These are phyloP conservation scores for Poecilia latipinna DNA, from an alignment of 2,113 vertebrate genomes.

Conservation along the genomic window DNA sequence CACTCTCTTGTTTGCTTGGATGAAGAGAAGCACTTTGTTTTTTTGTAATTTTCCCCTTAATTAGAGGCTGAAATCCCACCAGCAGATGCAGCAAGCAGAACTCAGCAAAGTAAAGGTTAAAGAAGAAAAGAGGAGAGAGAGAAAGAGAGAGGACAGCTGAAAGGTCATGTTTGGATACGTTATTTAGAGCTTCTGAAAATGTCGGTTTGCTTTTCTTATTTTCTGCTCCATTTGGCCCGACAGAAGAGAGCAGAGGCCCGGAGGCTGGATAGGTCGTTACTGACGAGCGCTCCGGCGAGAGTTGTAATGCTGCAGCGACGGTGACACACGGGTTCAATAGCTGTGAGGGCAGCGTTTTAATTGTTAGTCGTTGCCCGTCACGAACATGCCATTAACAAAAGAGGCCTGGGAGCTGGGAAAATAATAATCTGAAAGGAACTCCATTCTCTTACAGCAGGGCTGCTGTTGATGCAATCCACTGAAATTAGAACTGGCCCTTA, in stretches of 20 bases:
- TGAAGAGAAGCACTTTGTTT: slow-evolving; percentile 19
- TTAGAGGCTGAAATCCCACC: slow-evolving; percentile 51
- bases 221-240: slow-evolving; percentile 61
- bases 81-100: slow-evolving; percentile 25
- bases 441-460: background rate
- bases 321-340: slow-evolving; percentile 29
- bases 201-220: slow-evolving; percentile 63
- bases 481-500: background rate
- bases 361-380: slow-evolving; percentile 17
- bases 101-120: slow-evolving; percentile 37
- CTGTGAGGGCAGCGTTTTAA: slow-evolving; percentile 33
- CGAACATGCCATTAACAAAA: slow-evolving; percentile 14
- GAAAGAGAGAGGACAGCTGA: slow-evolving; percentile 22
- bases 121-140: slow-evolving; percentile 1
- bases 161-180: slow-evolving; percentile 5
- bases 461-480: background rate
- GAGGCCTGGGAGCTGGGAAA: background rate
- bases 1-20: slow-evolving; percentile 20
- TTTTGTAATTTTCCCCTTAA: slow-evolving; percentile 52
- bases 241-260: slow-evolving; percentile 36
- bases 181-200: slow-evolving; percentile 24
- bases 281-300: slow-evolving; percentile 34
- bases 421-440: background rate
- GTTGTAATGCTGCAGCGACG: slow-evolving; percentile 23
- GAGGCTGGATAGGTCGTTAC: slow-evolving; percentile 55